Conservation (phyloP, 2,888 invertebrate genomes). For the Eremobia ochroleuca region DNA sequence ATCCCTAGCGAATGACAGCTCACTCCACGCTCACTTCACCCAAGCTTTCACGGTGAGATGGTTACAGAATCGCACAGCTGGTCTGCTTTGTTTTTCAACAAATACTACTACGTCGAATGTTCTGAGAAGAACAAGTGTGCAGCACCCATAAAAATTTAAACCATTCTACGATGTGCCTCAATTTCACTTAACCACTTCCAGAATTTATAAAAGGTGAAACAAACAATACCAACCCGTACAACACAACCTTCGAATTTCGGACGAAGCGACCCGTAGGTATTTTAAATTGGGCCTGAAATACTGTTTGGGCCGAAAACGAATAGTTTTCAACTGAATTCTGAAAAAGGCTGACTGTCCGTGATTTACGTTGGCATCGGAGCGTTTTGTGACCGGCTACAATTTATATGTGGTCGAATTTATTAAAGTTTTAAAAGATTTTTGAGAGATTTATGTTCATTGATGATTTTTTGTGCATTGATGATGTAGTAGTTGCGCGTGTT, state of each 20-base stretch:
- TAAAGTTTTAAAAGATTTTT: constrained; percentile 47
- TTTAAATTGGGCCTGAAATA: constrained; percentile 53
- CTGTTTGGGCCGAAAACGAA: constrained; percentile 46
- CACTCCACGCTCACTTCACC: too few relatives aligned
- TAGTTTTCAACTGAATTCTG: constrained; percentile 58
- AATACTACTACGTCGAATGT: background rate
- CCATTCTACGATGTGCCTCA: background rate
- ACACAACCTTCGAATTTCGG: constrained; percentile 13
- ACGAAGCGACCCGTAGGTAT: constrained; percentile 40
- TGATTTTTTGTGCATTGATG: constrained; percentile 13
- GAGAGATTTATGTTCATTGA: constrained; percentile 29
- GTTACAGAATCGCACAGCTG: too few relatives aligned
- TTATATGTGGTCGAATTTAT: constrained; percentile 50
- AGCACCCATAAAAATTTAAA: background rate
- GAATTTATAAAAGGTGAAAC: background rate
- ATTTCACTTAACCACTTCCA: background rate
- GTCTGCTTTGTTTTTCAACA: background rate
- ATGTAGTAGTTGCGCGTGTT: background rate
- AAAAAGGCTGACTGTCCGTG: constrained; percentile 58
- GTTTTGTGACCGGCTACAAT: constrained; percentile 38
- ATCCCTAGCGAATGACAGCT: too few relatives aligned
- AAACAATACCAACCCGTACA: background rate
- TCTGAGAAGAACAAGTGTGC: background rate
- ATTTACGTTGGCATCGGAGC: constrained; percentile 50
- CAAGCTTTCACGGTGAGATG: too few relatives aligned